phyloP scores from a whole-genome alignment of 1,140 invertebrate genomes.

The Laodelphax striatellus region DNA sequence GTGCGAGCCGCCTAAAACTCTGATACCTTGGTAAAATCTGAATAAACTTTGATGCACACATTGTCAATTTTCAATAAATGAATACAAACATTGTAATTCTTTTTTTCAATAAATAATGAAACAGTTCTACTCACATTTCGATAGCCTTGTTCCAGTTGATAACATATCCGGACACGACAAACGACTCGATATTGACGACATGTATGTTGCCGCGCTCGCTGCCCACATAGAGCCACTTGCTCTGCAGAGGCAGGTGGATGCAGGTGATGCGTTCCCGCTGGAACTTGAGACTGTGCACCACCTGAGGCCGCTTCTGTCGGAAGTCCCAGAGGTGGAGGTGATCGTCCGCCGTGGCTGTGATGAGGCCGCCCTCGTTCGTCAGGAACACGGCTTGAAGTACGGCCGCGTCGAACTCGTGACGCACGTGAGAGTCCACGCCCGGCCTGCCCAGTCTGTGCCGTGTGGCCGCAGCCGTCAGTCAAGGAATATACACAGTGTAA shows the following conservation, averaged over 20 bases:
- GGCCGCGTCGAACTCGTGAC: conserved; percentile 68
- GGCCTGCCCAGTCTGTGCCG: conserved; percentile 73
- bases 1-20: no score
- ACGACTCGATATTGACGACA: conserved; percentile 92
- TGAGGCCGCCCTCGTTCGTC: conserved; percentile 89
- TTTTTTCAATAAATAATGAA: no score
- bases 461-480: conserved; percentile 18
- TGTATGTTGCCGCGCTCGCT: conserved; percentile 97
- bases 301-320: conserved; percentile 85
- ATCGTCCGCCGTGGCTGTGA: conserved; percentile 91
- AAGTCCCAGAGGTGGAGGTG: conserved; percentile 95
- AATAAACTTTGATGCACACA: no score
- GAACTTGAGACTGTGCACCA: conserved; percentile 93
- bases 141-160: conserved; percentile 99
- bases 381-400: conserved; percentile 88
- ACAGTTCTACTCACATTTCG: conserved; percentile 79
- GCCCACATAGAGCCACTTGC: conserved; percentile 97
- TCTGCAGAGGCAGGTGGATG: conserved; percentile 87
- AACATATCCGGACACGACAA: conserved; percentile 91
- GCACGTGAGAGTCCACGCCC: conserved; percentile 86
- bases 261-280: conserved; percentile 92
- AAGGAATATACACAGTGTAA: conserved; percentile 30
- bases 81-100: no score
- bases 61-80: no score
- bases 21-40: no score